These are phyloP conservation scores for Marronus borbonicus DNA, from an alignment of 2,888 invertebrate genomes.

Conservation along the genomic window DNA sequence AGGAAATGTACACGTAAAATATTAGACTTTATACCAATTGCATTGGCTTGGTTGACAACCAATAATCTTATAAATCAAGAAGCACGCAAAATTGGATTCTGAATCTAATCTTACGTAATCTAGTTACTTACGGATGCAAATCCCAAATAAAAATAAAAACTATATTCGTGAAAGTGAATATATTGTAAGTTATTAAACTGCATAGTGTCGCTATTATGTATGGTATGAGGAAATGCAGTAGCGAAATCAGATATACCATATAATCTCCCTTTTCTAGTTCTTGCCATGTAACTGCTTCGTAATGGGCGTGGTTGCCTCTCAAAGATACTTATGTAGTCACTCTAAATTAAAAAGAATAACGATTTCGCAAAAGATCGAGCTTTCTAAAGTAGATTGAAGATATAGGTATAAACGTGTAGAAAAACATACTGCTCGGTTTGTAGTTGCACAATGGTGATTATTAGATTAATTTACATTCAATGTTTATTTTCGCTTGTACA, in stretches of 20 bases:
- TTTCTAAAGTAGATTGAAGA: slow-evolving; percentile 36
- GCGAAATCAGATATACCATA: not conserved
- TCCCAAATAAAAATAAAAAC: not conserved
- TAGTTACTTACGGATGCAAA: not conserved
- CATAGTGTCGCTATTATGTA: not conserved
- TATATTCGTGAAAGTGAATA: not conserved
- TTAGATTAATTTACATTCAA: not conserved
- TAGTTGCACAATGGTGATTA: slow-evolving; percentile 17
- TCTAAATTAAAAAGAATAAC: slow-evolving; percentile 9
- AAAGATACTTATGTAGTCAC: not conserved
- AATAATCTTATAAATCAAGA: no score
- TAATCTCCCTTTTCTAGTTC: slow-evolving; percentile 7
- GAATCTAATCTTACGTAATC: not conserved
- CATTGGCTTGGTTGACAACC: no score
- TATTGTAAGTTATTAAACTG: not conserved
- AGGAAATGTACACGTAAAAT: no score
- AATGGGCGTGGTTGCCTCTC: not conserved
- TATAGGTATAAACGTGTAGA: not conserved
- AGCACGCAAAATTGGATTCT: not conserved
- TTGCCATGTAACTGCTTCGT: not conserved
- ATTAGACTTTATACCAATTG: no score
- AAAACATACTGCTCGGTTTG: not conserved
- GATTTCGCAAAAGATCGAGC: slow-evolving; percentile 33
- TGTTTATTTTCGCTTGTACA: no score
- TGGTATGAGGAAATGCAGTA: slow-evolving; percentile 34